Percentiles rank a stretch among this genome's conserved stretches.
Evolutionary conservation across 2,113 vertebrate species (phyloP).

Genomic region (Hemichromis elongatus): DNA sequence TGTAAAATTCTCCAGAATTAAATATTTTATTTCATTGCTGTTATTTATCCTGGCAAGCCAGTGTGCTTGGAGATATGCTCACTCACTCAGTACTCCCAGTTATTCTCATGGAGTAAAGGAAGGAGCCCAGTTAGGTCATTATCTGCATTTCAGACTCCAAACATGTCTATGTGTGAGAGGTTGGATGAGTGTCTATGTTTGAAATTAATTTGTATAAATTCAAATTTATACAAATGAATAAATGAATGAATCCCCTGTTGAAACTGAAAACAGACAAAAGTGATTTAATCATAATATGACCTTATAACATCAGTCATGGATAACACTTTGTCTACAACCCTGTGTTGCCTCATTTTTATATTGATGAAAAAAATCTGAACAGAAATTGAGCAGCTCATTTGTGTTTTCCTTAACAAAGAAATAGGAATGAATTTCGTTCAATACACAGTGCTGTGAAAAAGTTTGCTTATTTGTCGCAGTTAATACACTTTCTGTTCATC

Average conservation of each 20-base stretch:
- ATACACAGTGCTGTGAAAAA: not conserved
- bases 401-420: not conserved
- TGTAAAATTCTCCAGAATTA: not conserved
- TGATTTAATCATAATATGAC: not conserved
- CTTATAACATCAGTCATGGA: not conserved
- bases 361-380: not conserved
- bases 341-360: not conserved
- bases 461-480: not conserved
- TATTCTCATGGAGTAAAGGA: not conserved
- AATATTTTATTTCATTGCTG: not conserved
- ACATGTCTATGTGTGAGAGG: not conserved
- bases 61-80: accelerated
- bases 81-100: not conserved
- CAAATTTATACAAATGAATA: too few species aligned
- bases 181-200: not conserved
- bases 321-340: not conserved
- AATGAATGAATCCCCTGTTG: too few species aligned
- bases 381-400: not conserved
- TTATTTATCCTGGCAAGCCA: not conserved
- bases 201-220: not conserved
- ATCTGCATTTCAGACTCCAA: not conserved
- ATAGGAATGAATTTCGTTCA: not conserved
- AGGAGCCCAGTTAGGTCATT: not conserved
- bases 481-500: accelerated
- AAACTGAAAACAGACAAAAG: not conserved